Conservation (phyloP, 2,113 vertebrate genomes). For the Rhadina sibilatrix region DNA sequence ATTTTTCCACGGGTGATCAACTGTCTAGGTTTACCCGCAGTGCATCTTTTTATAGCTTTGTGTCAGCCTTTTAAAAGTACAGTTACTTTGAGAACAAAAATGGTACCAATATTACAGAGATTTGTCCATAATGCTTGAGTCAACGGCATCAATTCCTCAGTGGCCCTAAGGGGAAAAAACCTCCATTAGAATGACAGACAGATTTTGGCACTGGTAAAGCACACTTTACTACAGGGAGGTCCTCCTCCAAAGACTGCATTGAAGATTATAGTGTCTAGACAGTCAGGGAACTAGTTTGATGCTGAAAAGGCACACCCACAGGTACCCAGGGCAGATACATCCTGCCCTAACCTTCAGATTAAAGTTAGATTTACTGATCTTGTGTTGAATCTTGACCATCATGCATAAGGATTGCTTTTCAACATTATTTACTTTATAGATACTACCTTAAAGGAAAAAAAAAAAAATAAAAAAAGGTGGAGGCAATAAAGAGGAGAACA, state of each 20-base stretch:
- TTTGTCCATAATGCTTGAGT: neutral
- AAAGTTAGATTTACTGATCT: neutral
- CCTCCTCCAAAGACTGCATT: neutral
- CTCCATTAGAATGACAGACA: neutral
- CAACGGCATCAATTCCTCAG: neutral
- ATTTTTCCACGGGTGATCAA: neutral
- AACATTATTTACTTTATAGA: neutral
- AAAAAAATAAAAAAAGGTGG: accelerated
- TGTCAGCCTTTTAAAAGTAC: neutral
- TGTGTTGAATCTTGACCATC: neutral
- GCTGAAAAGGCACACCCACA: neutral
- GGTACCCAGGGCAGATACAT: neutral
- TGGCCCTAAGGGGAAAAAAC: neutral
- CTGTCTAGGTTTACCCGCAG: neutral
- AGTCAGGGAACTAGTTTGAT: neutral
- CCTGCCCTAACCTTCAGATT: neutral
- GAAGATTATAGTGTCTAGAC: neutral
- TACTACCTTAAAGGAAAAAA: neutral
- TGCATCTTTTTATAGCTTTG: neutral
- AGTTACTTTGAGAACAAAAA: neutral
- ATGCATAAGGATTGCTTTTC: neutral
- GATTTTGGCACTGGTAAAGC: neutral
- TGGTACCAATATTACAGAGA: neutral
- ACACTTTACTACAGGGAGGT: accelerated
- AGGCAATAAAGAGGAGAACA: neutral